These are phyloP conservation scores for Acanthacorydalis orientalis DNA, from an alignment of 2,888 invertebrate species.

Conservation along the genomic window DNA sequence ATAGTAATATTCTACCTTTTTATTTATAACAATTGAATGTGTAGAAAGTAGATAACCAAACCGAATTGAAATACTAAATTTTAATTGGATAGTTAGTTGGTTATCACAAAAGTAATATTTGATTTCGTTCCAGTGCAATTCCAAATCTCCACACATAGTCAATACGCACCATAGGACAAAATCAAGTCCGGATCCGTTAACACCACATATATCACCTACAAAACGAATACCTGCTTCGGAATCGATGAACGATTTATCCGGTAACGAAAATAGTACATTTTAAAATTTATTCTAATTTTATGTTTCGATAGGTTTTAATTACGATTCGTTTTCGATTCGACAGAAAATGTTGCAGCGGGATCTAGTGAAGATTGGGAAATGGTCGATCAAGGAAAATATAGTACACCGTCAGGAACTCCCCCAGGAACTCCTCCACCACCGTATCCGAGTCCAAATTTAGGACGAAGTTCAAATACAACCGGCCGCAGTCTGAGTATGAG, in stretches of 20 bases:
- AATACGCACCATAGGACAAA: slow-evolving; percentile 44
- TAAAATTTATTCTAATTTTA: slow-evolving; percentile 1
- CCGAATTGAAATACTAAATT: background rate
- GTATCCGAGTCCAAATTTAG: slow-evolving; percentile 35
- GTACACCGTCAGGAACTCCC: slow-evolving; percentile 33
- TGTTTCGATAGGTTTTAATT: slow-evolving; percentile 15
- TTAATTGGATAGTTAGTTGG: background rate
- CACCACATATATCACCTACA: slow-evolving; percentile 20
- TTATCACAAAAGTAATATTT: background rate
- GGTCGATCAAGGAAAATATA: slow-evolving; percentile 13
- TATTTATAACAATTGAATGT: background rate
- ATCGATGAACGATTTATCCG: slow-evolving; percentile 38
- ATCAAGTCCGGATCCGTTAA: slow-evolving; percentile 43
- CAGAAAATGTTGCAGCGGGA: slow-evolving; percentile 10
- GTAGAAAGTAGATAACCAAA: background rate
- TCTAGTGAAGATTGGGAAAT: slow-evolving; percentile 25
- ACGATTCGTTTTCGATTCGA: slow-evolving; percentile 17
- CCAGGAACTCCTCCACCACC: slow-evolving; percentile 84
- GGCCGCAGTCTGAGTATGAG: slow-evolving; percentile 11
- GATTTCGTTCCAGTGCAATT: slow-evolving; percentile 1
- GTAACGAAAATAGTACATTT: slow-evolving; percentile 6
- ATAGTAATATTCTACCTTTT: background rate
- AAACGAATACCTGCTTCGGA: slow-evolving; percentile 34
- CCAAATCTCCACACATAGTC: slow-evolving; percentile 6
- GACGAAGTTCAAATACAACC: slow-evolving; percentile 15